These are phyloP conservation scores for Eulemur coronatus DNA, from an alignment of 2,797 vertebrate species.

Conservation along the genomic window DNA sequence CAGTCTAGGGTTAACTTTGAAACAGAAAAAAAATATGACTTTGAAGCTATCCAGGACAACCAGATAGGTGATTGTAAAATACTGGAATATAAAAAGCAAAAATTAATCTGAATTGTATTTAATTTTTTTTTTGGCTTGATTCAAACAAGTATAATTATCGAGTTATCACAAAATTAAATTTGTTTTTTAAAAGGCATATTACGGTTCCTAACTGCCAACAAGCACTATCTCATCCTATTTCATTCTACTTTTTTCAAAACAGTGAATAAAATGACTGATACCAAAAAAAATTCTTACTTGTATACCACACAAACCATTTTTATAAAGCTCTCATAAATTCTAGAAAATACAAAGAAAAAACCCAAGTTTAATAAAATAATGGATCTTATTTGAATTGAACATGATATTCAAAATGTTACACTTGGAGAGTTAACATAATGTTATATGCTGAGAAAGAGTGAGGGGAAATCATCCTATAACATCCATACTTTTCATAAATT, in stretches of 20 bases:
- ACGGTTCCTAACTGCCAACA: constrained; percentile 49
- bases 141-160: too few relatives aligned
- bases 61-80: constrained; percentile 10
- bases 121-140: background rate
- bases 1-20: background rate
- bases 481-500: constrained; percentile 20
- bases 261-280: constrained; percentile 43
- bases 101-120: constrained; percentile 73
- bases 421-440: constrained; percentile 59
- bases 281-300: constrained; percentile 54
- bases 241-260: constrained; percentile 56
- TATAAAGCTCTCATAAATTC: constrained; percentile 62
- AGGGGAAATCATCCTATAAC: constrained; percentile 15
- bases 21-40: background rate
- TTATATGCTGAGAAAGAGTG: constrained; percentile 37
- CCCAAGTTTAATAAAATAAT: constrained; percentile 73
- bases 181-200: constrained; percentile 55
- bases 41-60: constrained; percentile 14
- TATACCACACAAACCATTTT: constrained; percentile 51
- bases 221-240: constrained; percentile 63
- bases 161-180: constrained; percentile 54
- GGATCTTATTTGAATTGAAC: constrained; percentile 79
- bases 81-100: background rate
- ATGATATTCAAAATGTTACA: constrained; percentile 66
- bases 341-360: constrained; percentile 63